Evolutionary conservation across 1,140 invertebrate genomes (phyloP), one percentile per base, ranked within the genome.

Genomic region (Druon quercuslanigerum): DNA sequence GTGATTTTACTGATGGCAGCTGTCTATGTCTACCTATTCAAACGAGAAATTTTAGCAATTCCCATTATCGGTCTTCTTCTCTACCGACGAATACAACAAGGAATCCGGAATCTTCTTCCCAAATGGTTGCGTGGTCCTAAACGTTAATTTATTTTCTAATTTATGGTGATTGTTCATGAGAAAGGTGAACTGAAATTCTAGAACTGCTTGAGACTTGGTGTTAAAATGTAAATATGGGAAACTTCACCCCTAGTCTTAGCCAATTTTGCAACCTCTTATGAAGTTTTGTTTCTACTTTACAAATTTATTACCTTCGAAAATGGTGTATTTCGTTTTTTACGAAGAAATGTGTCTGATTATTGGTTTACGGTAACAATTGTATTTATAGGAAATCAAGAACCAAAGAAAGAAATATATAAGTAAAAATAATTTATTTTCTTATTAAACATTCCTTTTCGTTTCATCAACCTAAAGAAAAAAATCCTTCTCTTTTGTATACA

Each of bases 11-110:
- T 96, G 72, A 70, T 94, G 16, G 93, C 96, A 1, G 96, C 96
- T 7, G 56, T 87, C 13, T 91, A 92, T 72, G 91, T 96, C 51
- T 96, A 96, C 87, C 87, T 96, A 13, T 96, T 96, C 83, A 95
- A 95, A 83, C 95, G 95, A 82, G 95, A 96, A 86, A 91, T 94
- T 72, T 90, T 96, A 19, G 95, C 95, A 1, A 92, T 97, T 76
- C 96, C 96, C 20, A 93, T 96, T 79, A 92, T 97, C 73, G 92
- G 94, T 9, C 90, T 97, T 1, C 93, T 96, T 83, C 93, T 96
- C 70, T 96, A 96, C 85, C 92, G 95, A 74, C 95, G 95, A 85
- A 83, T 96, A 50, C 93, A 95, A 82, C 93, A 95, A 81, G 93
- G 88, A 52, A 75, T 91, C 6, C 79, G 75, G 4, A 82, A 84